Evolutionary conservation across 2,113 vertebrate genomes (phyloP).

Genomic region (Ammodytes marinus): DNA sequence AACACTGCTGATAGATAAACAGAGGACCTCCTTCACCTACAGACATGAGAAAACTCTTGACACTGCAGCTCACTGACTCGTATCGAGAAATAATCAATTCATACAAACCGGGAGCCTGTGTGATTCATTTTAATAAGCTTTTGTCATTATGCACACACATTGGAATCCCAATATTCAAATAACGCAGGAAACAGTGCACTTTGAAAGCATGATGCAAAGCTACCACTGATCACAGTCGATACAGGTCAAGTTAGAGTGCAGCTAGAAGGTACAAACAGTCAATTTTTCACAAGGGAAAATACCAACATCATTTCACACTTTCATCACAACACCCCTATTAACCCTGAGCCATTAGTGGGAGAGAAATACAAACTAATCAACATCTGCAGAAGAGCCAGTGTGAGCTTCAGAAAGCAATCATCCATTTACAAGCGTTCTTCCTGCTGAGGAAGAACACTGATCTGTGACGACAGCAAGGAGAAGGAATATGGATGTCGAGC

Average conservation of each 20-base stretch:
- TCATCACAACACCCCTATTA: conserved; percentile 20
- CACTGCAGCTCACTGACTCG: conserved; percentile 50
- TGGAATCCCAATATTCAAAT: conserved; percentile 35
- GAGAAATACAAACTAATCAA: conserved; percentile 25
- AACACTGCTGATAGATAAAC: conserved; percentile 14
- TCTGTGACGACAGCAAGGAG: conserved; percentile 35
- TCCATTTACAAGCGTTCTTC: conserved; percentile 47
- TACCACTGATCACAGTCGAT: conserved; percentile 38
- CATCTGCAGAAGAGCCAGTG: conserved; percentile 28
- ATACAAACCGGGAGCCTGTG: conserved; percentile 53
- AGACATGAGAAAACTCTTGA: conserved; percentile 25
- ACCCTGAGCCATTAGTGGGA: conserved; percentile 2
- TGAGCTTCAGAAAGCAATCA: conserved; percentile 55
- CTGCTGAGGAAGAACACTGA: conserved; percentile 47
- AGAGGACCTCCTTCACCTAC: conserved; percentile 19
- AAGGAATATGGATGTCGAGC: conserved; percentile 40
- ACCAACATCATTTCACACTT: conserved; percentile 43
- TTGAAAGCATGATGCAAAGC: conserved; percentile 10
- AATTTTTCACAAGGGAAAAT: conserved; percentile 26
- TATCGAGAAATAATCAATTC: conserved; percentile 70
- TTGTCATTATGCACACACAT: conserved; percentile 40
- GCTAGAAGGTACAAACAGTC: not conserved
- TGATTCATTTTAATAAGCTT: conserved; percentile 75
- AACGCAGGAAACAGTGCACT: conserved; percentile 15
- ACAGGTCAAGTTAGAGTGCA: conserved; percentile 30